A percentile compares a stretch with the other conserved stretches of the same genome.
These are phyloP conservation scores for Phalacrocorax brasilianus DNA, from an alignment of 2,113 vertebrate genomes.

Conservation along the genomic window DNA sequence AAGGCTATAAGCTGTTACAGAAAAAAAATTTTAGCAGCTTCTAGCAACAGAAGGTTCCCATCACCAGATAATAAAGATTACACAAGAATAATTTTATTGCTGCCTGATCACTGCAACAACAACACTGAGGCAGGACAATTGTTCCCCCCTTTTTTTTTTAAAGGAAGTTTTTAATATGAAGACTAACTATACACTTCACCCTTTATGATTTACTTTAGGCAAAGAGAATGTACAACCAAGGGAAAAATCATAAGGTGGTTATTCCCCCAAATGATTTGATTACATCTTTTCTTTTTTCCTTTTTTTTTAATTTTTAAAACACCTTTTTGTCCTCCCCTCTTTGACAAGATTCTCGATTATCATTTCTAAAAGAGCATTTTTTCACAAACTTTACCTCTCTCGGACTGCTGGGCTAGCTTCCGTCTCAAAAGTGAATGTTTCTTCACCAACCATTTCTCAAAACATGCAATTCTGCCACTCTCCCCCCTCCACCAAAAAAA, in stretches of 20 bases:
- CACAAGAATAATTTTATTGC: background rate
- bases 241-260: background rate
- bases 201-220: background rate
- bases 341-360: background rate
- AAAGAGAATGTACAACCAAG: background rate
- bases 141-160: background rate
- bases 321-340: background rate
- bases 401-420: background rate
- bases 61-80: background rate
- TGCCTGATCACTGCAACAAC: background rate
- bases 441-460: background rate
- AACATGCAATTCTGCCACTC: accelerated
- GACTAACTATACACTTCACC: background rate
- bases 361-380: background rate
- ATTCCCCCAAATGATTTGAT: background rate
- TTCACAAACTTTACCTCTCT: background rate
- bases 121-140: background rate
- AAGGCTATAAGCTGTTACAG: background rate
- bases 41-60: background rate
- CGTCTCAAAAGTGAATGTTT: background rate
- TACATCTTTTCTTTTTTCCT: background rate
- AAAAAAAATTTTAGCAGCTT: background rate
- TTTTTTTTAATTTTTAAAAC: too few species aligned
- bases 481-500: accelerated
- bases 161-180: background rate